Evolutionary conservation across 2,113 vertebrate genomes (phyloP).

Genomic region (Rhabdornis inornatus): DNA sequence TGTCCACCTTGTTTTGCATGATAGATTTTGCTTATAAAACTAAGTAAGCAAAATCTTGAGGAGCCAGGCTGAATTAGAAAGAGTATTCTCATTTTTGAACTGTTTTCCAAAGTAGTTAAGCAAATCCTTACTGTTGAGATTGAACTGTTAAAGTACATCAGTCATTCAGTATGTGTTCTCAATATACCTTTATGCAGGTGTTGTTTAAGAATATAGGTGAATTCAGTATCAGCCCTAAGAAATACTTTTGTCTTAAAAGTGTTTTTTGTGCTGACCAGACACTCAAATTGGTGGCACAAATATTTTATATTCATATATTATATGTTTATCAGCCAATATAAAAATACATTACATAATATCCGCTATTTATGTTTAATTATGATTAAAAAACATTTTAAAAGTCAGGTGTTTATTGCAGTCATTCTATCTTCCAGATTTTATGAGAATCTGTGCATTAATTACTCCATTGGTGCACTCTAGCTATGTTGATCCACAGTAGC

Average conservation of each 20-base stretch:
- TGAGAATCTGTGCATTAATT: not conserved
- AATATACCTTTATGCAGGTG: not conserved
- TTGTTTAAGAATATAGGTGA: not conserved
- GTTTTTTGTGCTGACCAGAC: not conserved
- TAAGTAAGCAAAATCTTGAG: not conserved
- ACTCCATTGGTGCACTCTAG: not conserved
- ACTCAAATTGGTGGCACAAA: not conserved
- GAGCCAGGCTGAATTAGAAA: not conserved
- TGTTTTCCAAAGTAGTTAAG: not conserved
- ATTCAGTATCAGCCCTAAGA: not conserved
- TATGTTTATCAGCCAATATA: not conserved
- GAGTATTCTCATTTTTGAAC: not conserved
- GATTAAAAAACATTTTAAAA: fast-evolving
- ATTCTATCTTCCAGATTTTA: not conserved
- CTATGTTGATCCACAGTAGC: not conserved
- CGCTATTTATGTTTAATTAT: not conserved
- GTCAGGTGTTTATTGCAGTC: not conserved
- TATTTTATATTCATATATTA: not conserved
- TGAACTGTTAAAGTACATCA: not conserved
- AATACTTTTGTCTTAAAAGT: not conserved
- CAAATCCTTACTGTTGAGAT: not conserved
- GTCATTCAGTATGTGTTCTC: not conserved
- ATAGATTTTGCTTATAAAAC: not conserved
- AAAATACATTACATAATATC: not conserved
- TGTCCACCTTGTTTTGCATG: not conserved